A percentile compares a stretch with the other conserved stretches of the same genome.
Conservation (phyloP, 2,113 vertebrate genomes). For the Brienomyrus longianalis region DNA sequence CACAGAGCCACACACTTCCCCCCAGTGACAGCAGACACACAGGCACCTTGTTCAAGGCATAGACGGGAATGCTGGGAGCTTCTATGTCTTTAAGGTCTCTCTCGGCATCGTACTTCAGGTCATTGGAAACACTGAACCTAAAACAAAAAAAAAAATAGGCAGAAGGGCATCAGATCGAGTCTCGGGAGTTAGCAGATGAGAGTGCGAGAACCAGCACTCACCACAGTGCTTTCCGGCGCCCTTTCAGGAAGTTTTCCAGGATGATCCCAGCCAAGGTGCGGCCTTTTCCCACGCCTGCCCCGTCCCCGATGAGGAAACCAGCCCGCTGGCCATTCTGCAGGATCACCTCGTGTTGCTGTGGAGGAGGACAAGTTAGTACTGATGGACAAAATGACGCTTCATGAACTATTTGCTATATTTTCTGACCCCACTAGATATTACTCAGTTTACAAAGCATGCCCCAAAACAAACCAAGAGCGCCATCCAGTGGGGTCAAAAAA, state of each 20-base stretch:
- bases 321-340: constrained; percentile 86
- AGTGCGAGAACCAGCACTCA: constrained; percentile 42
- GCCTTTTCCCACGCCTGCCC: constrained; percentile 91
- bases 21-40: neutral
- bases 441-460: neutral
- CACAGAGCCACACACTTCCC: too few relatives aligned
- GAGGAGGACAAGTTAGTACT: neutral
- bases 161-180: neutral
- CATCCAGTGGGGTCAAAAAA: neutral
- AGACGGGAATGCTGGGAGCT: constrained; percentile 78
- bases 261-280: constrained; percentile 93
- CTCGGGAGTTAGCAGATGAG: neutral
- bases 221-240: constrained; percentile 89
- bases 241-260: constrained; percentile 82
- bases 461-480: neutral
- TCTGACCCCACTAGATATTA: neutral
- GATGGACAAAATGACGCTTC: neutral
- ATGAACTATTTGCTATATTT: neutral
- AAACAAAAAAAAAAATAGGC: neutral
- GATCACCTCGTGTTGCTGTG: constrained; percentile 94
- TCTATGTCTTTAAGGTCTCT: constrained; percentile 93
- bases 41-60: constrained; percentile 91
- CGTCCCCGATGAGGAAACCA: constrained; percentile 91
- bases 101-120: constrained; percentile 94
- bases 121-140: constrained; percentile 98